These are phyloP conservation scores for Rhagophthalmus giganteus DNA, from an alignment of 2,888 invertebrate genomes.

Conservation along the genomic window DNA sequence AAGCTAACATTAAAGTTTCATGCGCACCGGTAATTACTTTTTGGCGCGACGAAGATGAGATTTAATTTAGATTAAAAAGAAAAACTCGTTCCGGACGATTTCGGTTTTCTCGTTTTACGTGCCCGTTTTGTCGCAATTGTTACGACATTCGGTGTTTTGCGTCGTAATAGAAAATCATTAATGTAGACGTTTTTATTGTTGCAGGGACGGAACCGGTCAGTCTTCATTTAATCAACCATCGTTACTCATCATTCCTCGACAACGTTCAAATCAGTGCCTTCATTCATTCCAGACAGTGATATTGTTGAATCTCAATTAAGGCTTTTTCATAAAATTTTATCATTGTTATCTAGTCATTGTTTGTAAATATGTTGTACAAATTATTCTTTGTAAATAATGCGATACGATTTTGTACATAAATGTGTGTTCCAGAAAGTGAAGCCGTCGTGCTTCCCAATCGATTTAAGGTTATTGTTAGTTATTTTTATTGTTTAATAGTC, in stretches of 20 bases:
- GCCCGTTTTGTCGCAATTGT: slow-evolving; percentile 16
- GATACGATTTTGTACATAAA: slow-evolving; percentile 16
- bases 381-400: slow-evolving; percentile 29
- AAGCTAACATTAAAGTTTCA: slow-evolving; percentile 9
- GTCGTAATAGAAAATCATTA: slow-evolving; percentile 27
- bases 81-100: slow-evolving; percentile 5
- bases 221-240: slow-evolving; percentile 32
- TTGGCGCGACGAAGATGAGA: slow-evolving; percentile 18
- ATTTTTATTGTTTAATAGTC: slow-evolving; percentile 6
- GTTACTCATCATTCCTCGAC: slow-evolving; percentile 32
- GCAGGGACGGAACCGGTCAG: slow-evolving; percentile 40
- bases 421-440: slow-evolving; percentile 14
- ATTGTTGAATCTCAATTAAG: slow-evolving; percentile 41
- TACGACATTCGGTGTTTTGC: too few relatives aligned
- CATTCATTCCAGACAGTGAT: slow-evolving; percentile 50
- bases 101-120: slow-evolving; percentile 12
- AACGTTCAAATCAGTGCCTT: slow-evolving; percentile 49
- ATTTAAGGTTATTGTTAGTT: slow-evolving; percentile 20
- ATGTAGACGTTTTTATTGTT: slow-evolving; percentile 35
- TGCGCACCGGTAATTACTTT: slow-evolving; percentile 19
- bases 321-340: slow-evolving; percentile 47
- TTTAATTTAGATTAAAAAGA: slow-evolving; percentile 27
- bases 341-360: slow-evolving; percentile 51
- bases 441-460: slow-evolving; percentile 8
- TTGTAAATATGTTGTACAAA: slow-evolving; percentile 44